These are phyloP conservation scores for Calyptomena viridis DNA, from an alignment of 2,113 vertebrate species.

Conservation along the genomic window DNA sequence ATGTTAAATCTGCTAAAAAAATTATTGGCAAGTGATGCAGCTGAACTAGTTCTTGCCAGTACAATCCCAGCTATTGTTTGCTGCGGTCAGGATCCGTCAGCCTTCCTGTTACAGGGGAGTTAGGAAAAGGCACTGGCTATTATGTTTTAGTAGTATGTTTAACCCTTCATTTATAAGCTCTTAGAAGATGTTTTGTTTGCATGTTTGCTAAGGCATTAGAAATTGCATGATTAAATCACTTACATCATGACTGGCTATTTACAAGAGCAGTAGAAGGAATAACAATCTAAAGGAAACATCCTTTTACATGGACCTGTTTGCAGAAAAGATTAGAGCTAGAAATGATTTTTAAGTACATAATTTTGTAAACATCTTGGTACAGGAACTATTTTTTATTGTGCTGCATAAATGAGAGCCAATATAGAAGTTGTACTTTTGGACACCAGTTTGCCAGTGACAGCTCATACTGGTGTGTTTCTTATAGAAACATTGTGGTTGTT, in stretches of 20 bases:
- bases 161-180: constrained; percentile 62
- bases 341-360: neutral
- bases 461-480: neutral
- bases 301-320: neutral
- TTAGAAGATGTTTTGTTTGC: neutral
- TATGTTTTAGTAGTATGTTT: constrained; percentile 59
- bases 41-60: constrained; percentile 74
- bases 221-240: neutral
- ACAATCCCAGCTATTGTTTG: constrained; percentile 81
- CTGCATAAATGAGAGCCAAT: neutral
- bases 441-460: neutral
- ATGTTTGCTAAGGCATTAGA: neutral
- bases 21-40: constrained; percentile 77
- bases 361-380: neutral
- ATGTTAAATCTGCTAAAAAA: constrained; percentile 76
- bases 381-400: neutral
- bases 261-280: neutral
- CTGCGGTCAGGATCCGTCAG: constrained; percentile 67
- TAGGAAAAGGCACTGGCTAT: constrained; percentile 67
- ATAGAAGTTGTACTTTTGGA: neutral
- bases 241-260: neutral
- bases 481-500: neutral
- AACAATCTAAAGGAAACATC: constrained; percentile 19
- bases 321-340: constrained; percentile 34
- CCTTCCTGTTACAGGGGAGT: constrained; percentile 71